Percentiles rank a stretch among this genome's conserved stretches.
These are phyloP conservation scores for Atta texana DNA, from an alignment of 1,140 invertebrate genomes.

Conservation along the genomic window DNA sequence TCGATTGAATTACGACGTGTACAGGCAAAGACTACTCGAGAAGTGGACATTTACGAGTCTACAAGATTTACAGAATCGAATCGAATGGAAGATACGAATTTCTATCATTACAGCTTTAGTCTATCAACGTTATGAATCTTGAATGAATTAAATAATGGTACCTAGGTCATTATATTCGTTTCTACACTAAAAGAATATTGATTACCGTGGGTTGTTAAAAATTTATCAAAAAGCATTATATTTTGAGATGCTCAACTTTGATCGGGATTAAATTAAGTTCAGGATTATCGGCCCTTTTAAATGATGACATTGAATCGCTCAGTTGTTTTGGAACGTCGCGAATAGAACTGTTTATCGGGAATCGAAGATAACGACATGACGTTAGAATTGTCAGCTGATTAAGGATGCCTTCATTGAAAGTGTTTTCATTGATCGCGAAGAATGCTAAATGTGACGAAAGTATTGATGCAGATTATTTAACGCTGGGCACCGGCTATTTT, in stretches of 20 bases:
- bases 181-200: background rate
- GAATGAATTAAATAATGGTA: background rate
- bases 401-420: background rate
- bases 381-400: conserved; percentile 58
- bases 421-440: conserved; percentile 43
- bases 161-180: background rate
- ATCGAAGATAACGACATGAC: conserved; percentile 56
- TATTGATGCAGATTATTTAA: background rate
- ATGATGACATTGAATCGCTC: background rate
- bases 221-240: background rate
- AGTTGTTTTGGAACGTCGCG: conserved; percentile 8
- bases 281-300: background rate
- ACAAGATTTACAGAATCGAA: background rate
- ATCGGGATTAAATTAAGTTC: conserved; percentile 4
- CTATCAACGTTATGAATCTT: background rate
- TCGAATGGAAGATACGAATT: background rate
- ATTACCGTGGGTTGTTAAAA: background rate
- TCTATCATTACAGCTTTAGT: background rate
- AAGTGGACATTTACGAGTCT: conserved; percentile 19
- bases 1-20: conserved; percentile 46
- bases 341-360: conserved; percentile 62
- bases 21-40: background rate
- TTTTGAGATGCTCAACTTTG: background rate
- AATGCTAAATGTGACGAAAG: conserved; percentile 4
- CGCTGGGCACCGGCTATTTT: background rate